Evolutionary conservation across 2,113 vertebrate genomes (phyloP), one percentile per base, ranked within the genome.

Genomic region (Ciconia boyciana): DNA sequence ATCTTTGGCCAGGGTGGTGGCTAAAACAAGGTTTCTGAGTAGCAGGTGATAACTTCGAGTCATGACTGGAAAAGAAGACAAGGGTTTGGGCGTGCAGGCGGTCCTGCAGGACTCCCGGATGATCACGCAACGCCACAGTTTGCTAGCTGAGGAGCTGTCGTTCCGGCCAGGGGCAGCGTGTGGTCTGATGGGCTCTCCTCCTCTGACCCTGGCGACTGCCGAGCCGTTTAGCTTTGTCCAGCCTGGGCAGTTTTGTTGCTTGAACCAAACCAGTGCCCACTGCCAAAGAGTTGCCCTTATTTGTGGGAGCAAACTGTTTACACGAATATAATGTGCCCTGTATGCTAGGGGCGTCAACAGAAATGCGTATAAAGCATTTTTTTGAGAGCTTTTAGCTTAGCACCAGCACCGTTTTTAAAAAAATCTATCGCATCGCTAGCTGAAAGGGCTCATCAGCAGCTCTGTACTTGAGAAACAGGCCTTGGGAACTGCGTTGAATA

Each of bases 241-340:
- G 49, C 49, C 24, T 31, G 49, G 66, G 32, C 31, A 20, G 13
- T 64, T 57, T 5, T 31, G 12, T n/a, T 72, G 19, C 31, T 57
- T 51, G 19, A 65, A 21, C 51, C 4, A 7, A 36, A 65, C 51
- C n/a, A 7, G 58, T 19, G 39, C 41, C 21, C 22, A 43, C 24
- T 60, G n/a, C 44, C n/a, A 13, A 58, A 68, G 83, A 57, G 29
- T 15, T 25, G 54, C 44, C 44, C 20, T 51, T 69, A 4, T 17
- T 25, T 29, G 22, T 65, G 46, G 54, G 36, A 61, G 48, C 39
- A 28, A 22, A 44, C 28, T 32, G 26, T n/a, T 52, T 28, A 13
- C 14, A 17, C 3, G 2, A 57, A 22, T 18, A 9, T 22, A 46
- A 11, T 3, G 1, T 36, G 29, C 31, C 41, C n/a, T 52, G 0